These are phyloP conservation scores for Hemistola chrysoprasaria DNA, from an alignment of 2,888 invertebrate genomes.

Conservation along the genomic window DNA sequence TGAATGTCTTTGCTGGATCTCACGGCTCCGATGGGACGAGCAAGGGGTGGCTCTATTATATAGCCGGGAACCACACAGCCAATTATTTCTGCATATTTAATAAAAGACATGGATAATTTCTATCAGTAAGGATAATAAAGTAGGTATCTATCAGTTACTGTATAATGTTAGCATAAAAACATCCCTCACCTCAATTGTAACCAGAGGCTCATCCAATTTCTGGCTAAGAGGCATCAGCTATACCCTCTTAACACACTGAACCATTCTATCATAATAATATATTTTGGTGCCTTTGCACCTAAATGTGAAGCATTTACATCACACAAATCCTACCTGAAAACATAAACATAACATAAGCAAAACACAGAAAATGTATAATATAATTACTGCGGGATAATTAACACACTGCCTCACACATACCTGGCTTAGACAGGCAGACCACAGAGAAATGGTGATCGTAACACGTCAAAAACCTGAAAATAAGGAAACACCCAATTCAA, in stretches of 20 bases:
- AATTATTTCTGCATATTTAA: too few relatives aligned
- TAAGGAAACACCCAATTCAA: background rate
- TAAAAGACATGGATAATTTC: too few relatives aligned
- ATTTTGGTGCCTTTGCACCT: constrained; percentile 73
- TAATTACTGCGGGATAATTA: too few relatives aligned
- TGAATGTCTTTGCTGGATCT: too few relatives aligned
- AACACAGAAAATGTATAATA: too few relatives aligned
- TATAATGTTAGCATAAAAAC: constrained; percentile 29
- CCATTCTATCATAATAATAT: constrained; percentile 77
- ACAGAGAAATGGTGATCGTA: constrained; percentile 16
- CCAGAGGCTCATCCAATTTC: constrained; percentile 81
- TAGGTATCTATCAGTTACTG: too few relatives aligned
- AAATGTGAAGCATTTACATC: constrained; percentile 58
- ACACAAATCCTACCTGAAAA: constrained; percentile 65
- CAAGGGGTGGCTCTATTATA: too few relatives aligned
- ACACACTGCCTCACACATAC: constrained; percentile 14
- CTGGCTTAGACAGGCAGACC: constrained; percentile 21
- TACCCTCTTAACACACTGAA: constrained; percentile 73
- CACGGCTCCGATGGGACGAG: too few relatives aligned
- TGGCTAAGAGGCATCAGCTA: constrained; percentile 83
- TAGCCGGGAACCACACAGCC: too few relatives aligned
- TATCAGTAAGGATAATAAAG: too few relatives aligned
- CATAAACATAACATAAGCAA: too few relatives aligned
- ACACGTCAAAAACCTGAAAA: constrained; percentile 19
- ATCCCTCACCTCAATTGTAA: constrained; percentile 79